Evolutionary conservation across 2,797 vertebrate species (phyloP).

Genomic region (Brotula barbata): DNA sequence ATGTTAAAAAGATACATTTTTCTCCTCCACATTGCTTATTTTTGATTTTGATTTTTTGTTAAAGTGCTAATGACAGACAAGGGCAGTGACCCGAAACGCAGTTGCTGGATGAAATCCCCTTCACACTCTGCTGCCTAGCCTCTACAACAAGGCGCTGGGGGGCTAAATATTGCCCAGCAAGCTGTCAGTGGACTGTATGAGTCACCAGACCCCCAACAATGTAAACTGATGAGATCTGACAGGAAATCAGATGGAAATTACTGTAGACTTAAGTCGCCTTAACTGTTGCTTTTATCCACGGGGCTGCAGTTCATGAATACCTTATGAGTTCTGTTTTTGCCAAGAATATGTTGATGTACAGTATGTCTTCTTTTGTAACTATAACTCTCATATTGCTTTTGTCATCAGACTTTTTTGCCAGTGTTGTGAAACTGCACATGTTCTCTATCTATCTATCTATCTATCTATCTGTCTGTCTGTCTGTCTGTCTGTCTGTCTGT

Average conservation of each 20-base stretch:
- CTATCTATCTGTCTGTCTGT: too few species aligned
- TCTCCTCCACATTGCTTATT: background rate
- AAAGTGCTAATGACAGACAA: conserved; percentile 40
- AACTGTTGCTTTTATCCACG: conserved; percentile 20
- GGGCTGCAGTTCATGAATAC: background rate
- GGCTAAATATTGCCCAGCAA: conserved; percentile 29
- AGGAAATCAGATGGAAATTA: conserved; percentile 39
- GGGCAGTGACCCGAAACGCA: conserved; percentile 46
- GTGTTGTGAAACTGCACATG: too few species aligned
- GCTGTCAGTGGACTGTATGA: conserved; percentile 32
- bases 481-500: too few species aligned
- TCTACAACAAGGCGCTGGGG: conserved; percentile 11
- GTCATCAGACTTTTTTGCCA: too few species aligned
- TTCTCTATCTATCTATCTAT: too few species aligned
- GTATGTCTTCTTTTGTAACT: too few species aligned
- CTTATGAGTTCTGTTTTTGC: background rate
- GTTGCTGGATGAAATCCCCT: conserved; percentile 46
- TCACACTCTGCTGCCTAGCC: conserved; percentile 45
- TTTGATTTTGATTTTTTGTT: conserved; percentile 31
- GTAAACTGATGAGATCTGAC: conserved; percentile 47
- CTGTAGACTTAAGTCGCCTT: conserved; percentile 2
- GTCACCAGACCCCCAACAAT: conserved; percentile 37
- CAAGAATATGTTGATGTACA: too few species aligned
- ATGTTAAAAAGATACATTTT: background rate
- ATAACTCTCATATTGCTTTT: too few species aligned